Evolutionary conservation across 1,140 invertebrate species (phyloP).

Genomic region (Sipha flava): DNA sequence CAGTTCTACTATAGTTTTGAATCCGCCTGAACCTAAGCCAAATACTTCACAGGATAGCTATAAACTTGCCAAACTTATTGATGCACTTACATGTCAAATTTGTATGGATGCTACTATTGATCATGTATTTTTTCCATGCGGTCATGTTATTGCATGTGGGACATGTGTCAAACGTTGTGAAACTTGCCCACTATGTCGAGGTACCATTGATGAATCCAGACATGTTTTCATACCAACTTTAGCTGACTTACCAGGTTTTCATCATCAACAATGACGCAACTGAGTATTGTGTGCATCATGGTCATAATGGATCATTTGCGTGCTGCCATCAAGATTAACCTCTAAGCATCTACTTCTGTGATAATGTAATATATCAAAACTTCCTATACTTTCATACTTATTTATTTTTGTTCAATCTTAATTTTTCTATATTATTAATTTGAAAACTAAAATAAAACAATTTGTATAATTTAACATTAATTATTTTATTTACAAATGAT

Average conservation of each 20-base stretch:
- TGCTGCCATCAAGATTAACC: not conserved
- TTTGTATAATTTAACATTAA: not conserved
- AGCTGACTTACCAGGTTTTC: constrained; percentile 5
- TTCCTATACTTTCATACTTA: constrained; percentile 32
- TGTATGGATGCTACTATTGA: constrained; percentile 73
- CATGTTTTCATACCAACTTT: constrained; percentile 58
- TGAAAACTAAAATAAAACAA: not conserved
- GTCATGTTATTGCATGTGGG: constrained; percentile 68
- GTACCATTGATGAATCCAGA: constrained; percentile 61
- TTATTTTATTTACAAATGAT: not conserved
- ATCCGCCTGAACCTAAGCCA: constrained; percentile 22
- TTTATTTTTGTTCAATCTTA: not conserved
- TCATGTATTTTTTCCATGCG: constrained; percentile 72
- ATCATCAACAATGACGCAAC: not conserved
- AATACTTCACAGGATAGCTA: constrained; percentile 44
- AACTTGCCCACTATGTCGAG: constrained; percentile 66
- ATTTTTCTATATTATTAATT: not conserved
- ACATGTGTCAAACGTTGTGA: constrained; percentile 62
- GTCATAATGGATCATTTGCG: not conserved
- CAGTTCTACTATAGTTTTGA: constrained; percentile 42
- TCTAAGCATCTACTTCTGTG: not conserved
- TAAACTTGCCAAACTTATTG: constrained; percentile 51
- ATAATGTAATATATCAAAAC: constrained; percentile 20
- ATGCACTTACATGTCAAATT: constrained; percentile 66
- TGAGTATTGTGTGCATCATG: not conserved